phyloP scores from a whole-genome alignment of 2,888 invertebrate species.

The Notodonta ziczac region DNA sequence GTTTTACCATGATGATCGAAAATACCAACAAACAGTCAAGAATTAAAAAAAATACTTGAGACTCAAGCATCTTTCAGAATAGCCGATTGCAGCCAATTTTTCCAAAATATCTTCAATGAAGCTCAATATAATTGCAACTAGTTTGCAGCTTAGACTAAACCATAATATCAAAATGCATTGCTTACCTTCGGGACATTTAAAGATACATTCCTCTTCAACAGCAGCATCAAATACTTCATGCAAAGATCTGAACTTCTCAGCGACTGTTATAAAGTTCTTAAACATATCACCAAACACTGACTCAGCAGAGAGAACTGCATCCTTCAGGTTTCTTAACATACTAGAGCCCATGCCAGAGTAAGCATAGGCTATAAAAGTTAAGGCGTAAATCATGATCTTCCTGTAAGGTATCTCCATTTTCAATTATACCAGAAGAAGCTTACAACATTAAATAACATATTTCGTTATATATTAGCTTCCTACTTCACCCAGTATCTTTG shows the following conservation, averaged over 20 bases:
- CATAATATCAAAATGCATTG: neutral
- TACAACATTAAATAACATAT: neutral
- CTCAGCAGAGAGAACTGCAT: slow-evolving; percentile 92
- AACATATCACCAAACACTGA: slow-evolving; percentile 92
- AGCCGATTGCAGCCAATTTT: too few species aligned
- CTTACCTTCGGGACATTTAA: slow-evolving; percentile 89
- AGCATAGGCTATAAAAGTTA: slow-evolving; percentile 91
- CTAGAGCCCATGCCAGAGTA: slow-evolving; percentile 93
- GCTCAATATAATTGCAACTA: too few species aligned
- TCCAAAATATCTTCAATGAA: too few species aligned
- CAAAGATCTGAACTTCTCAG: slow-evolving; percentile 89
- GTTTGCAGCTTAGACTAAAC: too few species aligned
- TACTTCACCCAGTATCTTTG: slow-evolving; percentile 11
- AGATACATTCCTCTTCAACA: slow-evolving; percentile 92
- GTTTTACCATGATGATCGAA: too few species aligned
- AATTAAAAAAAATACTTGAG: too few species aligned
- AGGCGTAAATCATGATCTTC: slow-evolving; percentile 89
- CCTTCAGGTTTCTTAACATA: slow-evolving; percentile 88
- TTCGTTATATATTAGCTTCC: neutral
- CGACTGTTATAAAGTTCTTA: slow-evolving; percentile 89
- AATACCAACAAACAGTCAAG: too few species aligned
- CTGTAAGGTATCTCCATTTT: slow-evolving; percentile 90
- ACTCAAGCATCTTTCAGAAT: too few species aligned
- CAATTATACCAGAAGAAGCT: slow-evolving; percentile 7
- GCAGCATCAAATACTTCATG: slow-evolving; percentile 94